phyloP scores from a whole-genome alignment of 92 coral and sea anemone genomes.

The Siderastrea siderea region DNA sequence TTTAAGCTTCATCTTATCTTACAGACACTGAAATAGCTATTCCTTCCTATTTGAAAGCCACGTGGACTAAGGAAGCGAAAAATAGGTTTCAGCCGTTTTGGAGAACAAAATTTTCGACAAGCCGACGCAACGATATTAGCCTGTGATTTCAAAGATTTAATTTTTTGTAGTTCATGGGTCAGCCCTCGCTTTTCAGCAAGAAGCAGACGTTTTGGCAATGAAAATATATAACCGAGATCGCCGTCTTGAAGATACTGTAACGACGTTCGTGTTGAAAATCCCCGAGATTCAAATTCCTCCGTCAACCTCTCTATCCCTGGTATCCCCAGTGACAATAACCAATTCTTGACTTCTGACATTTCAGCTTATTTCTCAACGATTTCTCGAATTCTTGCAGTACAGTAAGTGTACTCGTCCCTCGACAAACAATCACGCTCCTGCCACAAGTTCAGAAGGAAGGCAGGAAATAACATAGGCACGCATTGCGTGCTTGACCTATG shows the following conservation, averaged over 20 bases:
- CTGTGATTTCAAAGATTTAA: constrained; percentile 20
- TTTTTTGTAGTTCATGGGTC: constrained; percentile 23
- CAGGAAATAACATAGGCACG: neutral
- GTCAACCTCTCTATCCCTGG: constrained; percentile 45
- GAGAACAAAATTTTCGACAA: no score
- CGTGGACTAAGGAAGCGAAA: no score
- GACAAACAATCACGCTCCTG: neutral
- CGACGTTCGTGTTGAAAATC: constrained; percentile 39
- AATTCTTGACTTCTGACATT: constrained; percentile 47
- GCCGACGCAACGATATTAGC: neutral
- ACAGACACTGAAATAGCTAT: no score
- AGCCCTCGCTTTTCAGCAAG: constrained; percentile 46
- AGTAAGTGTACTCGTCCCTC: constrained; percentile 12
- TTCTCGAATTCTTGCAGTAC: constrained; percentile 10
- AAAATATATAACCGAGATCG: constrained; percentile 44
- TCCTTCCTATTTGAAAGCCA: no score
- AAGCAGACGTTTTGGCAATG: constrained; percentile 49
- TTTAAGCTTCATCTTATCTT: no score
- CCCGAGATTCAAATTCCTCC: constrained; percentile 52
- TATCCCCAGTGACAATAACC: constrained; percentile 43
- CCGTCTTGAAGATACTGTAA: constrained; percentile 30
- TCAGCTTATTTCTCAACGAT: constrained; percentile 1
- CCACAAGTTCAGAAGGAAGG: neutral
- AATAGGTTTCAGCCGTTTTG: no score
- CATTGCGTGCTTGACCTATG: no score